Evolutionary conservation across 2,113 vertebrate species (phyloP).

Genomic region (Tyrannus savana): DNA sequence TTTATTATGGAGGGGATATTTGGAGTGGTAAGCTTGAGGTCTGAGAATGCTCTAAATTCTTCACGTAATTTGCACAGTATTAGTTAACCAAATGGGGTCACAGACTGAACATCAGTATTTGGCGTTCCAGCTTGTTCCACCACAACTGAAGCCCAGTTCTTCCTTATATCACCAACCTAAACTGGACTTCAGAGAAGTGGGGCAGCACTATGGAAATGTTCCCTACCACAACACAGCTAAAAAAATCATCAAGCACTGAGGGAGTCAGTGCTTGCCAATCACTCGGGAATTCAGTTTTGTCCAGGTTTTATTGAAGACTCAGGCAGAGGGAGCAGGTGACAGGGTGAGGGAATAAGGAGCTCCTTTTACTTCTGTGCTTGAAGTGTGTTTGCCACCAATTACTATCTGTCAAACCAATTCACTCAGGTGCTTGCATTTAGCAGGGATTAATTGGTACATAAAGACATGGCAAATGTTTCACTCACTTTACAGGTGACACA

Average conservation of each 20-base stretch:
- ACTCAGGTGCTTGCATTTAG: neutral
- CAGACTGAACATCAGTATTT: neutral
- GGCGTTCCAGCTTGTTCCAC: neutral
- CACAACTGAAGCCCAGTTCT: neutral
- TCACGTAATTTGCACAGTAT: accelerated
- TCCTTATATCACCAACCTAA: neutral
- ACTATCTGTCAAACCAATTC: neutral
- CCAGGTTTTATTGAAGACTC: neutral
- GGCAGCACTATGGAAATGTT: neutral
- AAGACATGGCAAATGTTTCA: neutral
- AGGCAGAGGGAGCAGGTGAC: neutral
- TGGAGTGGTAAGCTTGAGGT: neutral
- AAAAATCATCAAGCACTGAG: neutral
- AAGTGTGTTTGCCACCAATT: neutral
- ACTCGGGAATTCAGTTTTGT: neutral
- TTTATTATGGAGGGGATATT: neutral
- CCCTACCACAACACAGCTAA: neutral
- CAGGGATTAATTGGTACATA: neutral
- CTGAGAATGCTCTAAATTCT: neutral
- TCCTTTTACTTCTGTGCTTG: neutral
- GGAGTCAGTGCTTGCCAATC: neutral
- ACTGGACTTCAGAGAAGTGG: neutral
- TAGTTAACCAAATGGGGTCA: neutral
- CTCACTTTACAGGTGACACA: neutral
- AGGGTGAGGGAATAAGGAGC: neutral